A percentile compares a stretch with the other conserved stretches of the same genome.
Conservation (phyloP, 2,797 vertebrate genomes). For the Phrynocephalus vlangalii region DNA sequence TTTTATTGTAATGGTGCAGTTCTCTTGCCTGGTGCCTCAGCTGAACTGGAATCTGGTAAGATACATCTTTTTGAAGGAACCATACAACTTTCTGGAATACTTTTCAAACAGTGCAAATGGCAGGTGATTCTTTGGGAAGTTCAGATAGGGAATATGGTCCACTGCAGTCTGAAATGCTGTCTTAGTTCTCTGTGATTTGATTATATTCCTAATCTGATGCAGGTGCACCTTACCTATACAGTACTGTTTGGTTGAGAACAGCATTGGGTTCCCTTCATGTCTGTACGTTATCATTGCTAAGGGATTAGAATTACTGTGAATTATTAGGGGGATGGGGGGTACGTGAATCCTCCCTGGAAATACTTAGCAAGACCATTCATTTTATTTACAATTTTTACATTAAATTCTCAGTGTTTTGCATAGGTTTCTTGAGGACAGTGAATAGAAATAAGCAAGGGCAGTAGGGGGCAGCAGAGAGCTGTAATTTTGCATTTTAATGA, state of each 20-base stretch:
- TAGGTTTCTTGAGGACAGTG: neutral
- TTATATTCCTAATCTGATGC: neutral
- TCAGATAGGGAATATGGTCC: neutral
- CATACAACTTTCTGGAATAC: slow-evolving; percentile 31
- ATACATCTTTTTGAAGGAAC: slow-evolving; percentile 51
- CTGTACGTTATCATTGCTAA: neutral
- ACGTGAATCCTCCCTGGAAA: neutral
- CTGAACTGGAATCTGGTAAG: slow-evolving; percentile 55
- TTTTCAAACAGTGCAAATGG: neutral
- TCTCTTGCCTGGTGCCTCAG: slow-evolving; percentile 44
- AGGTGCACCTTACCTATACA: neutral
- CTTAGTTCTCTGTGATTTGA: rapidly evolving
- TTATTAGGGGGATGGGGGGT: neutral
- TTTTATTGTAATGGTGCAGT: slow-evolving; percentile 45
- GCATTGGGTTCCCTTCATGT: neutral
- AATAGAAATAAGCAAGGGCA: slow-evolving; percentile 10
- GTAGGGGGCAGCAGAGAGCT: slow-evolving; percentile 64
- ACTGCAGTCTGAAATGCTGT: slow-evolving; percentile 9
- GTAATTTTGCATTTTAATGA: neutral
- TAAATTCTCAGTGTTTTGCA: neutral
- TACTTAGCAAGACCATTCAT: neutral
- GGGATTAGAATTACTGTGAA: neutral
- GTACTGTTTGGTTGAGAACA: neutral
- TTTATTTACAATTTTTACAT: neutral
- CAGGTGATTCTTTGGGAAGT: neutral